Evolutionary conservation across 2,113 vertebrate species (phyloP).

Genomic region (Melanotaenia duboulayi): DNA sequence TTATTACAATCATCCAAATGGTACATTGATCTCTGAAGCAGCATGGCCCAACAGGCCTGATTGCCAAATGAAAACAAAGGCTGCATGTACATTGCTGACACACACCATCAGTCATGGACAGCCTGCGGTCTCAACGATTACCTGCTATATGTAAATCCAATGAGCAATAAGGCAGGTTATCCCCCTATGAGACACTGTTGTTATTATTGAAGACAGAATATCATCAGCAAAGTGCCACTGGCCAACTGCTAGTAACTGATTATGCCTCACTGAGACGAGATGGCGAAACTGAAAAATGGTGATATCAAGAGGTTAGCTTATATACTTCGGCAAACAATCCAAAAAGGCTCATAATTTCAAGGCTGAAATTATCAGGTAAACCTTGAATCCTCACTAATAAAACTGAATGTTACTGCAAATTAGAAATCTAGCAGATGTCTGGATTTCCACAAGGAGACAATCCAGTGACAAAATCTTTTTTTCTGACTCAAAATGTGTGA

Average conservation of each 20-base stretch:
- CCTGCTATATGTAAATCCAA: conserved; percentile 77
- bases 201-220: conserved; percentile 66
- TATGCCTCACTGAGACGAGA: conserved; percentile 48
- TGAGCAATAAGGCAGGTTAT: conserved; percentile 73
- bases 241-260: conserved; percentile 66
- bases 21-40: conserved; percentile 63
- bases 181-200: conserved; percentile 50
- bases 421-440: conserved; percentile 12
- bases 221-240: conserved; percentile 50
- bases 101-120: conserved; percentile 72
- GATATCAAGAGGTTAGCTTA: conserved; percentile 36
- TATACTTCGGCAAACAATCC: conserved; percentile 32
- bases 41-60: conserved; percentile 48
- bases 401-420: conserved; percentile 27
- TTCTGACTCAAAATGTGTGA: background rate
- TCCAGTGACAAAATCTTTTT: background rate
- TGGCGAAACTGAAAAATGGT: conserved; percentile 64
- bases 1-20: conserved; percentile 50
- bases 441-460: conserved; percentile 15
- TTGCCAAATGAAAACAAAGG: conserved; percentile 75
- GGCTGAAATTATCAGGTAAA: conserved; percentile 39
- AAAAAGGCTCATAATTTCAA: conserved; percentile 30
- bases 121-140: conserved; percentile 67
- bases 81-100: conserved; percentile 70
- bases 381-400: conserved; percentile 10